Base-by-base conservation (phyloP, 2,797 vertebrate genomes). In the Pteropus rufus region DNA sequence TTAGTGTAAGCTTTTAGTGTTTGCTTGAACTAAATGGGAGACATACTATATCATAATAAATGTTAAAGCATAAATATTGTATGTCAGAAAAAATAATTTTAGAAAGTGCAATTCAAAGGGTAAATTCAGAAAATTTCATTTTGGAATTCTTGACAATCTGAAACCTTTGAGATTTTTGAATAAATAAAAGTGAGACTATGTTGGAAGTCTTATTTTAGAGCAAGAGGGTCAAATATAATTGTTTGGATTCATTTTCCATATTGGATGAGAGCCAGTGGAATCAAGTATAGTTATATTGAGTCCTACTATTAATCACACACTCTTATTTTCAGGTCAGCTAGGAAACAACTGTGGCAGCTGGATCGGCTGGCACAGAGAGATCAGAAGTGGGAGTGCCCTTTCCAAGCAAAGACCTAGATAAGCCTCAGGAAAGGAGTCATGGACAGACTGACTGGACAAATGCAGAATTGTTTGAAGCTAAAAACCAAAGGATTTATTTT, bases 81-180 rank as follows among this genome's bases (percentile, higher is more conserved):
- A 62, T 54, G n/a, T 76, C 39, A 89, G 70, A 49, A 83, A 89
- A 96, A 95, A 72, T 76, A 93, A 91, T 83, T 90, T 93, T 87
- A 72, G 41, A 83, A 91, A 18, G 69, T 54, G 18, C 46, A 94
- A 94, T 91, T 88, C 58, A 93, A 90, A 93, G 14, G 41, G 12
- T 5, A 79, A 79, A 91, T 77, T 86, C 83, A 92, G 84, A 76
- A 92, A 95, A 76, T 89, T 92, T 93, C 72, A 72, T 91, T 18
- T 89, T 94, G 31, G 67, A 84, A 97, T 83, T 89, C n/a, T 84
- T 91, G 73, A 26, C 69, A 91, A 31, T 77, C n/a, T 92, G 46
- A 97, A 94, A 58, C 46, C 21, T 91, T 91, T 96, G 73, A 92
- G 75, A 62, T 76, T 21, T 95, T 94, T 91, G 64, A 80, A 83